These are phyloP conservation scores for Helarctos malayanus DNA, from an alignment of 2,797 vertebrate genomes.

Conservation along the genomic window DNA sequence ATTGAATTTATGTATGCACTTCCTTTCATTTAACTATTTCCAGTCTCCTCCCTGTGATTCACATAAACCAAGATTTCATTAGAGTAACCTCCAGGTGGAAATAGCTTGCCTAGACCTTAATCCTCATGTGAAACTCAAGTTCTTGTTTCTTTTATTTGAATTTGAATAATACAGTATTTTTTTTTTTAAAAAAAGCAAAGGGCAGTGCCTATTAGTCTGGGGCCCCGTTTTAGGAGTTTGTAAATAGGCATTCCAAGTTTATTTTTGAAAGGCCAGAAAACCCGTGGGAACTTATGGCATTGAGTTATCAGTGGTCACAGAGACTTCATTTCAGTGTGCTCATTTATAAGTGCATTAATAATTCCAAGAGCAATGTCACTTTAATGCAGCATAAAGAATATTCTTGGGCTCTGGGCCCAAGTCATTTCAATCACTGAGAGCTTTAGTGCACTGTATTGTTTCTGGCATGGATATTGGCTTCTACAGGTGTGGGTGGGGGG, in stretches of 20 bases:
- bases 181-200: neutral
- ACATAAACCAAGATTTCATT: slow-evolving; percentile 82
- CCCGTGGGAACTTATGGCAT: slow-evolving; percentile 79
- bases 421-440: slow-evolving; percentile 75
- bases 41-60: slow-evolving; percentile 86
- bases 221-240: slow-evolving; percentile 79
- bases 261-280: slow-evolving; percentile 82
- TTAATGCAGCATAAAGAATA: slow-evolving; percentile 77
- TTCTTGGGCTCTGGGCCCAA: slow-evolving; percentile 77
- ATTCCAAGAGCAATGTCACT: slow-evolving; percentile 68
- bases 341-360: slow-evolving; percentile 81
- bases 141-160: slow-evolving; percentile 55
- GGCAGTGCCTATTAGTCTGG: slow-evolving; percentile 60
- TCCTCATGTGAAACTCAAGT: slow-evolving; percentile 50
- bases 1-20: slow-evolving; percentile 91
- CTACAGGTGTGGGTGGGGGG: slow-evolving; percentile 8
- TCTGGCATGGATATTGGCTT: slow-evolving; percentile 75
- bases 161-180: slow-evolving; percentile 52
- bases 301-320: slow-evolving; percentile 84
- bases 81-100: slow-evolving; percentile 66
- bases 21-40: slow-evolving; percentile 91
- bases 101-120: slow-evolving; percentile 67
- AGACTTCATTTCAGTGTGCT: slow-evolving; percentile 84
- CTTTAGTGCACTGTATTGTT: slow-evolving; percentile 64
- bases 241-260: slow-evolving; percentile 78